Conservation (phyloP, 2,113 vertebrate species). For the Ciconia stormi region DNA sequence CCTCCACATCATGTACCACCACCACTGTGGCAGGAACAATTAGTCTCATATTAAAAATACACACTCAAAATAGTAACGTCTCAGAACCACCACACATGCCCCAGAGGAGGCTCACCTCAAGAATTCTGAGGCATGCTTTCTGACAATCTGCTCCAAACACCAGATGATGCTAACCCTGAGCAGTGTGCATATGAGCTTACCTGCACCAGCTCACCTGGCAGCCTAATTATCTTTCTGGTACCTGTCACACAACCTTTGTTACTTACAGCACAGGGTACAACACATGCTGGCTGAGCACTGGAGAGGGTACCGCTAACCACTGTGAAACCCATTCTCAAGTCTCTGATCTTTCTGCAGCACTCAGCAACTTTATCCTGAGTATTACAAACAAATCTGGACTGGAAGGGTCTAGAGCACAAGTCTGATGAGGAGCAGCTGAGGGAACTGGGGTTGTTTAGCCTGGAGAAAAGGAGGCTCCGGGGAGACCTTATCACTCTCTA, state of each 20-base stretch:
- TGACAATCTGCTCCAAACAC: background rate
- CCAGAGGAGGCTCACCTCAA: background rate
- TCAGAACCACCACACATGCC: background rate
- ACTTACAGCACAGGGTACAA: background rate
- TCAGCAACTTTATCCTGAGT: background rate
- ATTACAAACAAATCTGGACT: background rate
- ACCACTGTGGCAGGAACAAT: background rate
- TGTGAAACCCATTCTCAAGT: background rate
- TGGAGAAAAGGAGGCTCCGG: too few relatives aligned
- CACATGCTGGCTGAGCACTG: background rate
- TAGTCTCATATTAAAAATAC: background rate
- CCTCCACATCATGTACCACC: background rate
- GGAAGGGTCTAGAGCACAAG: background rate
- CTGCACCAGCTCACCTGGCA: background rate
- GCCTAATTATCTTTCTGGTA: background rate
- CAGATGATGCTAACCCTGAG: background rate
- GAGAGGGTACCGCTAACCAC: background rate
- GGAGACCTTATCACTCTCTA: too few relatives aligned
- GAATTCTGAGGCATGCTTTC: background rate
- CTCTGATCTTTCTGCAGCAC: background rate
- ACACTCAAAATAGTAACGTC: background rate
- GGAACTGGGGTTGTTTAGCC: too few relatives aligned
- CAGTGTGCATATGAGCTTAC: rapidly evolving
- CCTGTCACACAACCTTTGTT: background rate
- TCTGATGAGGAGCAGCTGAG: too few relatives aligned